Percentiles rank a stretch among this genome's conserved stretches.
phyloP scores from a whole-genome alignment of 2,113 vertebrate genomes.

The Erythrolamprus reginae region DNA sequence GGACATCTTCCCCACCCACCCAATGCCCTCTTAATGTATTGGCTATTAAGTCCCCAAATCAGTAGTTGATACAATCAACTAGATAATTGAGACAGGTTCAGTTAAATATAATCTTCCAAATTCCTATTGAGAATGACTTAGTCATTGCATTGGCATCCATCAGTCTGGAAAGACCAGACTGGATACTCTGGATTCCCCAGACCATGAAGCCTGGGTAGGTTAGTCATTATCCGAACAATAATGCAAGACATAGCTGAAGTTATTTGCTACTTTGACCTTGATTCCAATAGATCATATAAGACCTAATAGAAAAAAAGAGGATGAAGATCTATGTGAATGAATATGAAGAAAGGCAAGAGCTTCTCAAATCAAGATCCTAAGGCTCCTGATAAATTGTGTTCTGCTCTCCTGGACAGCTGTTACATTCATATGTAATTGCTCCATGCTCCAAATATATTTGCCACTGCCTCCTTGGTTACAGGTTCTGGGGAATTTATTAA shows the following conservation, averaged over 20 bases:
- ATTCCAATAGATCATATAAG: background rate
- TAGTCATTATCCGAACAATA: background rate
- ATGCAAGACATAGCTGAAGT: background rate
- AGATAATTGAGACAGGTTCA: background rate
- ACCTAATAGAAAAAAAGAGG: background rate
- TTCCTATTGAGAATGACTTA: background rate
- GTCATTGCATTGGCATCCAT: too few species aligned
- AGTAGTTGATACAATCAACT: background rate
- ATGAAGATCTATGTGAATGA: background rate
- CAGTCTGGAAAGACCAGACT: too few species aligned
- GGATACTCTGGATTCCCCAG: too few species aligned
- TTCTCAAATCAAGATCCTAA: background rate
- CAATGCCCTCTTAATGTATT: background rate
- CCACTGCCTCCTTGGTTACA: background rate
- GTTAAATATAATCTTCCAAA: background rate
- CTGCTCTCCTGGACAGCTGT: background rate
- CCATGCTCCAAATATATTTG: background rate
- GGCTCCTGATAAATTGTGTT: background rate
- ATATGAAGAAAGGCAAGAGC: background rate
- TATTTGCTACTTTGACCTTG: background rate
- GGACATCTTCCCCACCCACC: background rate
- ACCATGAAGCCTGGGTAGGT: too few species aligned
- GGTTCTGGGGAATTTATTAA: background rate
- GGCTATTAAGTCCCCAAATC: background rate
- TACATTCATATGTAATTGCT: background rate